These are phyloP conservation scores for Acanthopagrus latus DNA, from an alignment of 2,797 vertebrate species.

Conservation along the genomic window DNA sequence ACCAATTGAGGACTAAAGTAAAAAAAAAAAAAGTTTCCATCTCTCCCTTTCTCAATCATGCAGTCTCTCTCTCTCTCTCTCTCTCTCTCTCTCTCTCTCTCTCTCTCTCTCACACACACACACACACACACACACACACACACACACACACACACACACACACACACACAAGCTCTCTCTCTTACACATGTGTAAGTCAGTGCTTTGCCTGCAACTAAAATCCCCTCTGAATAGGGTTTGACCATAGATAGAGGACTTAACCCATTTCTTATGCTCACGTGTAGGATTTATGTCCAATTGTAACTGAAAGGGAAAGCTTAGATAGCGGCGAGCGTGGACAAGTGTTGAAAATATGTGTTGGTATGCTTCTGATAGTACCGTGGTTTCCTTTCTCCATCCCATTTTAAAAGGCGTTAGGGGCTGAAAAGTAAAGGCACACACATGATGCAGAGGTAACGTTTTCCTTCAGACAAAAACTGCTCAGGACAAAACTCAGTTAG, in stretches of 20 bases:
- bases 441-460: constrained; percentile 12
- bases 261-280: constrained; percentile 66
- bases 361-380: constrained; percentile 35
- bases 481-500: background rate
- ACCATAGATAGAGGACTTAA: constrained; percentile 66
- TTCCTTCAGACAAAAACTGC: constrained; percentile 8
- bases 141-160: constrained; percentile 25
- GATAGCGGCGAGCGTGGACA: constrained; percentile 51
- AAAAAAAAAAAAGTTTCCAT: constrained; percentile 69
- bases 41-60: constrained; percentile 54
- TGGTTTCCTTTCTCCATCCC: constrained; percentile 32
- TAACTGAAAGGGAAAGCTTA: constrained; percentile 64
- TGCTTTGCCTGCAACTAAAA: constrained; percentile 69
- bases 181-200: constrained; percentile 66
- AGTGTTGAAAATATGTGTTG: constrained; percentile 54
- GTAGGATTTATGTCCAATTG: constrained; percentile 65
- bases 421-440: constrained; percentile 9
- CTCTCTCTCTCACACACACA: too few species aligned
- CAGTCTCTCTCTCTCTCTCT: constrained; percentile 22
- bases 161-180: too few species aligned
- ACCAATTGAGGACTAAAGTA: constrained; percentile 81
- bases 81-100: too few species aligned
- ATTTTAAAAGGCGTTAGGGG: constrained; percentile 15
- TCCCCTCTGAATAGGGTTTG: constrained; percentile 69
- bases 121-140: constrained; percentile 24